These are phyloP conservation scores for Apotomis capreana DNA, from an alignment of 2,888 invertebrate species.

Conservation along the genomic window DNA sequence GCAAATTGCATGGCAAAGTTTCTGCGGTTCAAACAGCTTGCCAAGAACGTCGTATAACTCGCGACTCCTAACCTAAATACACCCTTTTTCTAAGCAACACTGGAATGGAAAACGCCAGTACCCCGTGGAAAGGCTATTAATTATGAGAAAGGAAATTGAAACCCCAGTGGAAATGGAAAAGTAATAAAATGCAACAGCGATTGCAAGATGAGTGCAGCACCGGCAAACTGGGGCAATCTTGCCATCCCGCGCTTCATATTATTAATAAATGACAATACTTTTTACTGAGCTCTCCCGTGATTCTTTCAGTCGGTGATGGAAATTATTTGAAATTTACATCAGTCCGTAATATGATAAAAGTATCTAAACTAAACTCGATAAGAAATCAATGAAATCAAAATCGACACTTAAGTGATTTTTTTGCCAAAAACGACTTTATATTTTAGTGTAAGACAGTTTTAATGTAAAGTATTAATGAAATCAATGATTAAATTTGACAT, in stretches of 20 bases:
- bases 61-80: neutral
- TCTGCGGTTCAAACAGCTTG: slow-evolving; percentile 59
- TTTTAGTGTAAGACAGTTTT: too few species aligned
- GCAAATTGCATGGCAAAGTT: slow-evolving; percentile 76
- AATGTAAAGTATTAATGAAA: too few species aligned
- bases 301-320: slow-evolving; percentile 17
- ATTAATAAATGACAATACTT: slow-evolving; percentile 40
- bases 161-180: slow-evolving; percentile 82
- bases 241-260: slow-evolving; percentile 42
- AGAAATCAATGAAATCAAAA: too few species aligned
- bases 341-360: too few species aligned
- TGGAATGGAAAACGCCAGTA: slow-evolving; percentile 75
- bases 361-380: too few species aligned
- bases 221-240: slow-evolving; percentile 57
- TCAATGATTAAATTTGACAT: too few species aligned
- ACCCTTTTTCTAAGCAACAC: slow-evolving; percentile 49
- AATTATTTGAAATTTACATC: neutral
- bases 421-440: too few species aligned
- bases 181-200: slow-evolving; percentile 83
- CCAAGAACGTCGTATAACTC: slow-evolving; percentile 6
- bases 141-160: slow-evolving; percentile 82
- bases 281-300: slow-evolving; percentile 11
- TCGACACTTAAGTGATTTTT: too few species aligned
- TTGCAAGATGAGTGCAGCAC: slow-evolving; percentile 73
- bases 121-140: slow-evolving; percentile 79